Percentiles rank a stretch among this genome's conserved stretches.
phyloP scores from a whole-genome alignment of 2,888 invertebrate genomes.

The Anorthoa munda region DNA sequence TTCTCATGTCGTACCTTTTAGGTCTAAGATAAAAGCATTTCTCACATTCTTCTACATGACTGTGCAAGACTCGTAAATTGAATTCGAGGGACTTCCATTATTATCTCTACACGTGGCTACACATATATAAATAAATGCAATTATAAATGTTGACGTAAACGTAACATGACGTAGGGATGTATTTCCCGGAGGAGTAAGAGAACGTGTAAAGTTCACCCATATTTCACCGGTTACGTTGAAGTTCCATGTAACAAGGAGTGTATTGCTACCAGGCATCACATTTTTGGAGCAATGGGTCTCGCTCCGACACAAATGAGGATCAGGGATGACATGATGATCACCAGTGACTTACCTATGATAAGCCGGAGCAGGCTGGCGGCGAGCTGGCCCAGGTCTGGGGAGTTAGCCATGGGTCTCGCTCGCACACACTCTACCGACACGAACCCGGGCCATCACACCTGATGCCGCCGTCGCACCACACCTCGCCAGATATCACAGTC shows the following conservation, averaged over 20 bases:
- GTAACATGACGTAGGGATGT: neutral
- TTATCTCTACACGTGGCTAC: slow-evolving; percentile 17
- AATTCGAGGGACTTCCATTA: slow-evolving; percentile 26
- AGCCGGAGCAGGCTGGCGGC: slow-evolving; percentile 92
- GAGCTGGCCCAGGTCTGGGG: slow-evolving; percentile 91
- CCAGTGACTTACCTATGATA: slow-evolving; percentile 91
- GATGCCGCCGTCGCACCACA: slow-evolving; percentile 67
- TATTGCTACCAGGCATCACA: slow-evolving; percentile 59
- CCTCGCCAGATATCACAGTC: slow-evolving; percentile 44
- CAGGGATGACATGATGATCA: neutral
- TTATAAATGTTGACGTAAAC: neutral
- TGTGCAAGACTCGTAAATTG: slow-evolving; percentile 44
- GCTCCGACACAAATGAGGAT: slow-evolving; percentile 72
- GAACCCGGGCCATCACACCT: slow-evolving; percentile 83
- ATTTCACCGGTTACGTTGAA: neutral
- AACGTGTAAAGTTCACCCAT: neutral
- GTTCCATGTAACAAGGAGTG: neutral
- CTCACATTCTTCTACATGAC: slow-evolving; percentile 39
- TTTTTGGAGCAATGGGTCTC: slow-evolving; percentile 91
- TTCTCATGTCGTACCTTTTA: slow-evolving; percentile 60
- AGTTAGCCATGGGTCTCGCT: slow-evolving; percentile 91
- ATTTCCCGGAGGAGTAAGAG: neutral
- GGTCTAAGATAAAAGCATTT: slow-evolving; percentile 46
- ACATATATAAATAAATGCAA: neutral
- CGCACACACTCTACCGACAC: slow-evolving; percentile 78